phyloP scores from a whole-genome alignment of 1,140 invertebrate genomes.

The Leguminivora glycinivorella region DNA sequence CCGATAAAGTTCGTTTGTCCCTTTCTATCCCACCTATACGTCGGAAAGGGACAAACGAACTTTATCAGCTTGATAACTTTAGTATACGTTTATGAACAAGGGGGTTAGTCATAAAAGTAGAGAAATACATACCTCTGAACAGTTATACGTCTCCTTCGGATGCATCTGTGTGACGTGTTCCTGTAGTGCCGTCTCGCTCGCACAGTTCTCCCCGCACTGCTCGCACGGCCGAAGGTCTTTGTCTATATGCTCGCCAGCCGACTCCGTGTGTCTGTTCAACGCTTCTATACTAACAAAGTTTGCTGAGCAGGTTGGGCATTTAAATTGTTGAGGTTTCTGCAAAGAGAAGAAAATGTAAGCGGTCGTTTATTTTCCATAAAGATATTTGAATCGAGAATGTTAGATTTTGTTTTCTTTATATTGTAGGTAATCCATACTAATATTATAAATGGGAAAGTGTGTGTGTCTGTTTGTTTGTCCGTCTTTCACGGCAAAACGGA shows the following conservation, averaged over 20 bases:
- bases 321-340: neutral
- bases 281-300: neutral
- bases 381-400: too few relatives aligned
- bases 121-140: neutral
- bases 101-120: neutral
- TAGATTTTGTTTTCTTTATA: too few relatives aligned
- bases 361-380: neutral
- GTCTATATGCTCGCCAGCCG: neutral
- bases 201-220: constrained; percentile 10
- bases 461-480: too few relatives aligned
- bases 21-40: too few relatives aligned
- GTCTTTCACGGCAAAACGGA: too few relatives aligned
- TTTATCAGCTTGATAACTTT: too few relatives aligned
- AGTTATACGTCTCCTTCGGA: neutral
- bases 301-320: neutral
- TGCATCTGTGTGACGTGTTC: neutral
- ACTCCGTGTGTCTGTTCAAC: neutral
- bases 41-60: too few relatives aligned
- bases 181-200: neutral
- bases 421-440: too few relatives aligned
- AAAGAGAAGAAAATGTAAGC: neutral
- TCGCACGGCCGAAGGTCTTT: neutral
- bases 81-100: too few relatives aligned
- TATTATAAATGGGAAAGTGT: too few relatives aligned
- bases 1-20: too few relatives aligned